phyloP scores from a whole-genome alignment of 2,888 invertebrate genomes.

The Seira sanloemensis region DNA sequence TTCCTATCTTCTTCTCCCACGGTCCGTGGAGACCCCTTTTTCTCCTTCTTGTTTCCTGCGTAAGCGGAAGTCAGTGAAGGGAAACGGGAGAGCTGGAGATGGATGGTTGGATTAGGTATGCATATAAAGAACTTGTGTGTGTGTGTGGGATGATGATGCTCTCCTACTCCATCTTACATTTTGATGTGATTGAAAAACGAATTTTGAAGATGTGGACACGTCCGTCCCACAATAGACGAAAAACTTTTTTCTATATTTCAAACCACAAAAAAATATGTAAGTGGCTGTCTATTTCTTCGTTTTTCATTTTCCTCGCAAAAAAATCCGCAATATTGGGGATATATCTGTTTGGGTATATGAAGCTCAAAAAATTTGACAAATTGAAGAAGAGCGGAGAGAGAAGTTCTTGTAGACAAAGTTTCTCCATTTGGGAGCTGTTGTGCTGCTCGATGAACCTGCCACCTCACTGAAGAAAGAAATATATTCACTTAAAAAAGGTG shows the following conservation, averaged over 20 bases:
- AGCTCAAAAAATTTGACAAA: not conserved
- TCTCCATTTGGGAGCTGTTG: not conserved
- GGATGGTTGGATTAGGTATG: not conserved
- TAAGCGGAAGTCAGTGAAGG: not conserved
- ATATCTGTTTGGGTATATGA: too few relatives aligned
- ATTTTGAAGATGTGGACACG: not conserved
- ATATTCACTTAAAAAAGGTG: not conserved
- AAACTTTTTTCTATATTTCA: not conserved
- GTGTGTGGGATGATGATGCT: not conserved
- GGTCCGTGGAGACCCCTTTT: not conserved
- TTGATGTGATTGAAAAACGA: not conserved
- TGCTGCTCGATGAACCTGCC: not conserved
- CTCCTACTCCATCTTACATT: not conserved
- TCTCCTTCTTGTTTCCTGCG: not conserved
- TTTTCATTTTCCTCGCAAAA: not conserved
- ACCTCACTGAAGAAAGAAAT: too few relatives aligned
- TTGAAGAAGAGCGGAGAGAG: not conserved
- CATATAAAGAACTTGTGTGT: not conserved
- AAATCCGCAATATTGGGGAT: not conserved
- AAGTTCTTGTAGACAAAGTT: not conserved
- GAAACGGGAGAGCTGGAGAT: not conserved
- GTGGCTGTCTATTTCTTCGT: not conserved
- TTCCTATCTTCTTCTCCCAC: not conserved
- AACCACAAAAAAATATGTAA: not conserved
- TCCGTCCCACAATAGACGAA: not conserved